These are phyloP conservation scores for Cryptocheilus praepositus DNA, from an alignment of 2,888 invertebrate genomes.

Conservation along the genomic window DNA sequence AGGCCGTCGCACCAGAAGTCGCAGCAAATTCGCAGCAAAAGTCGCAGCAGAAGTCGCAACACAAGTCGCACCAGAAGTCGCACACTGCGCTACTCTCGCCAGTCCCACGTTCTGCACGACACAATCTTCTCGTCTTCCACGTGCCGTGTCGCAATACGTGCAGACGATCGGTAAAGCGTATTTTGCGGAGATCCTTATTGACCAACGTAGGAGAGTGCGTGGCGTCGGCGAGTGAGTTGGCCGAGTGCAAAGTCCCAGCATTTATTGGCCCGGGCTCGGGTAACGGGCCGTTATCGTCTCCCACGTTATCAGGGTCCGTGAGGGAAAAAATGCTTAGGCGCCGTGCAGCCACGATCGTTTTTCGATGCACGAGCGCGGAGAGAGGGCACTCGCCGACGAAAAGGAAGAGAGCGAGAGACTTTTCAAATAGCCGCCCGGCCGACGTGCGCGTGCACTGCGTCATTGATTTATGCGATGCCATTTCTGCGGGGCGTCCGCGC, in stretches of 20 bases:
- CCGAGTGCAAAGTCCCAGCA: constrained; percentile 63
- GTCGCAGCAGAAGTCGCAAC: too few species aligned
- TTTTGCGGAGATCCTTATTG: neutral
- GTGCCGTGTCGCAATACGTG: too few species aligned
- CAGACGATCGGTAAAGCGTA: too few species aligned
- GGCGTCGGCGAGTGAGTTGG: constrained; percentile 44
- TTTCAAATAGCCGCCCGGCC: neutral
- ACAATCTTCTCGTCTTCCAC: too few species aligned
- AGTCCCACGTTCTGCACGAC: too few species aligned
- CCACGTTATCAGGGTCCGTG: constrained; percentile 50
- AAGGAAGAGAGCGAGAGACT: neutral
- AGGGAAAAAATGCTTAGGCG: constrained; percentile 45
- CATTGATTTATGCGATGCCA: neutral
- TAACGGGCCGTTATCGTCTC: constrained; percentile 48
- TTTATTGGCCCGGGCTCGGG: constrained; percentile 61
- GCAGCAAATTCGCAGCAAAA: too few species aligned
- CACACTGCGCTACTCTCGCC: too few species aligned
- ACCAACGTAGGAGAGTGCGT: constrained; percentile 37
- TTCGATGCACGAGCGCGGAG: constrained; percentile 8
- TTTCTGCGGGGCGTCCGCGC: neutral
- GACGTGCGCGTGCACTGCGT: neutral
- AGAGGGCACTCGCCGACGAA: neutral
- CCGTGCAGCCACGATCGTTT: constrained; percentile 30
- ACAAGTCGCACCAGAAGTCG: too few species aligned
- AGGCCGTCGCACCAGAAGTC: too few species aligned